These are phyloP conservation scores for Mastomys coucha DNA, from an alignment of 2,113 vertebrate species.

Conservation along the genomic window DNA sequence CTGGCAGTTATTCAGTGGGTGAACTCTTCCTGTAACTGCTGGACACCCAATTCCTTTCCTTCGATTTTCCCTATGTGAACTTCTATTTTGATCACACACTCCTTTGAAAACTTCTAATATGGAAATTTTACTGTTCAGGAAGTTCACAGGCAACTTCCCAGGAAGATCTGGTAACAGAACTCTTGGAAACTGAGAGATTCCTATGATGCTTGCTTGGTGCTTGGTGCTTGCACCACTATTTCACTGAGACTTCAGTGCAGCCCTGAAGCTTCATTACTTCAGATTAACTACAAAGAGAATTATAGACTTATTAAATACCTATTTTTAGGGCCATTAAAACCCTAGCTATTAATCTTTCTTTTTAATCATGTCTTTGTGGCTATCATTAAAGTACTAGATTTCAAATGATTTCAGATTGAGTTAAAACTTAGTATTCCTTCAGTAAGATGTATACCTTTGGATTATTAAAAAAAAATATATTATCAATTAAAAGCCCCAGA, in stretches of 20 bases:
- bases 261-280: slow-evolving; percentile 36
- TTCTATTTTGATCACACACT: slow-evolving; percentile 28
- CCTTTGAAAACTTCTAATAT: neutral
- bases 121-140: slow-evolving; percentile 11
- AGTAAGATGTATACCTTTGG: neutral
- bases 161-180: neutral
- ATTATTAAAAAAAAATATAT: slow-evolving; percentile 21
- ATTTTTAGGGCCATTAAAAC: slow-evolving; percentile 50
- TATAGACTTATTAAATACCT: slow-evolving; percentile 59
- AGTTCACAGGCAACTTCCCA: neutral
- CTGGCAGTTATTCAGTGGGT: neutral
- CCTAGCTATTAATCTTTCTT: slow-evolving; percentile 23
- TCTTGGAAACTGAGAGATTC: neutral
- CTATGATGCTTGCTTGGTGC: neutral
- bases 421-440: slow-evolving; percentile 43
- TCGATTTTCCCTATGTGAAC: neutral
- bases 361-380: slow-evolving; percentile 43
- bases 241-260: slow-evolving; percentile 29
- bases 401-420: slow-evolving; percentile 43
- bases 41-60: neutral
- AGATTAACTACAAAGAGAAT: slow-evolving; percentile 21
- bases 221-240: neutral
- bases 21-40: neutral
- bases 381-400: slow-evolving; percentile 36
- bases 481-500: neutral